Evolutionary conservation across 2,113 vertebrate genomes (phyloP).

Genomic region (Hyaena hyaena): DNA sequence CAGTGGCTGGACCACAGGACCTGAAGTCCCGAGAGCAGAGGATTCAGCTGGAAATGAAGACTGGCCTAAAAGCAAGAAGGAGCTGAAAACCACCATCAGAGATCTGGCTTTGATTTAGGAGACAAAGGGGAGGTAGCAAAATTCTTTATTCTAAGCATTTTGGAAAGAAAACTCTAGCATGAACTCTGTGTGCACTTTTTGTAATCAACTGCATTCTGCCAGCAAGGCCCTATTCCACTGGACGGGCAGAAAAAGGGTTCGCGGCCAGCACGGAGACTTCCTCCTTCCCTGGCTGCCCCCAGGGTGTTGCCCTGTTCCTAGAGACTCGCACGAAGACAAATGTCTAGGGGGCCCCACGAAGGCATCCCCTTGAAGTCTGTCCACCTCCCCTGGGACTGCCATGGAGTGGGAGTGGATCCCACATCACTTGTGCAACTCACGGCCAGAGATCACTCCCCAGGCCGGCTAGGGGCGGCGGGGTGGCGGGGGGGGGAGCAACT

Average conservation of each 20-base stretch:
- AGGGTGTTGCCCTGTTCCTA: not conserved
- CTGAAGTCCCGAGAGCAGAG: not conserved
- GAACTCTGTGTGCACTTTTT: not conserved
- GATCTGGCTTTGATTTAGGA: not conserved
- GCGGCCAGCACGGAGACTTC: fast-evolving
- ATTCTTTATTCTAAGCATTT: not conserved
- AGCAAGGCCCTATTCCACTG: not conserved
- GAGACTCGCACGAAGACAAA: not conserved
- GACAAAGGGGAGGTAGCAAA: not conserved
- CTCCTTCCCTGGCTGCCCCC: not conserved
- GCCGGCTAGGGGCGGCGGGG: not conserved
- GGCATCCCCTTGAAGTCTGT: not conserved
- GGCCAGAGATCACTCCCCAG: not conserved
- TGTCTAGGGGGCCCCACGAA: not conserved
- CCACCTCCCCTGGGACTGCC: not conserved
- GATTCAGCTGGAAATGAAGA: not conserved
- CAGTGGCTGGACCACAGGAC: not conserved
- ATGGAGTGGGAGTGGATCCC: not conserved
- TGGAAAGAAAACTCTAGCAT: not conserved
- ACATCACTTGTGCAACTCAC: not conserved
- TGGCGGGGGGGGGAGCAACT: too few species aligned
- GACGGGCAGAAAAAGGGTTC: not conserved
- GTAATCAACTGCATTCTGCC: not conserved
- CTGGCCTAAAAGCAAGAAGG: not conserved
- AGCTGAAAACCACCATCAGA: not conserved